Evolutionary conservation across 2,797 vertebrate genomes (phyloP).

Genomic region (Lepilemur ruficaudatus): DNA sequence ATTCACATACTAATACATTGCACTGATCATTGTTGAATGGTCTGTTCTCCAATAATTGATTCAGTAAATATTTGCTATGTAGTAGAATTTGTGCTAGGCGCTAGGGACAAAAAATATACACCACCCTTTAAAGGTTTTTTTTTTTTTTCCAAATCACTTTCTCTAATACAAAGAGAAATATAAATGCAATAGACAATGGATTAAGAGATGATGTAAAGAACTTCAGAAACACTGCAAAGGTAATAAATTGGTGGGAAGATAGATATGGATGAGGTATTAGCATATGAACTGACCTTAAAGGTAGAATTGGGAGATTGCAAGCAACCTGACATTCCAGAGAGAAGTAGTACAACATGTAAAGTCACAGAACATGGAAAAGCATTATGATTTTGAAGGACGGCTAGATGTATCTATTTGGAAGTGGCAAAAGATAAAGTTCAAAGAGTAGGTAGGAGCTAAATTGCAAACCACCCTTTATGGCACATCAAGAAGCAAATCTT

Average conservation of each 20-base stretch:
- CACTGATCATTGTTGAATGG: neutral
- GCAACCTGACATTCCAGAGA: neutral
- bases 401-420: neutral
- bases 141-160: neutral
- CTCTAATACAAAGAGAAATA: slow-evolving; percentile 3
- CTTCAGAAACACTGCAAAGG: neutral
- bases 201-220: neutral
- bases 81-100: neutral
- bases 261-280: fast-evolving
- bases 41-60: neutral
- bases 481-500: neutral
- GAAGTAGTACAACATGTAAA: neutral
- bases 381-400: neutral
- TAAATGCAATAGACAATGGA: neutral
- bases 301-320: neutral
- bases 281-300: neutral
- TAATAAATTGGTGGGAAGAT: neutral
- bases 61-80: neutral
- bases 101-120: neutral
- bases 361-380: neutral
- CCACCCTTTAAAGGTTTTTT: neutral
- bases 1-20: neutral
- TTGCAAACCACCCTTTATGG: neutral
- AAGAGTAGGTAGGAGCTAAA: neutral
- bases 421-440: neutral